Conservation (phyloP, 2,113 vertebrate species). For the Sphaerodactylus townsendi region DNA sequence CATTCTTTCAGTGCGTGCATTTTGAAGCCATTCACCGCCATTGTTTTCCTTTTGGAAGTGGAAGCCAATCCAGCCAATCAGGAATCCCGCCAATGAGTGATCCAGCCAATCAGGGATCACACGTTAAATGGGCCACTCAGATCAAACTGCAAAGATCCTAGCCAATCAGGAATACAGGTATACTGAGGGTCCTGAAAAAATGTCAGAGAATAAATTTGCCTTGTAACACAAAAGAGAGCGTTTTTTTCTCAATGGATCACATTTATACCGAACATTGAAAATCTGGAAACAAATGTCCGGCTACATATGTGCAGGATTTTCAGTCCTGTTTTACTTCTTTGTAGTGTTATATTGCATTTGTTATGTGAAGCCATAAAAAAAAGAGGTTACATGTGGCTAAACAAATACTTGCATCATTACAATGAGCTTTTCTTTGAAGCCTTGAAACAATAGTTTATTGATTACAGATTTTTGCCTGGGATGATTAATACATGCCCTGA, state of each 20-base stretch:
- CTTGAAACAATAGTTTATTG: slow-evolving; percentile 2
- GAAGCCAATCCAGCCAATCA: background rate
- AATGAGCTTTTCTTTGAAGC: slow-evolving; percentile 20
- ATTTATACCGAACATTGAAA: background rate
- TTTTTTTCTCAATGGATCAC: too few relatives aligned
- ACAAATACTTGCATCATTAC: slow-evolving; percentile 19
- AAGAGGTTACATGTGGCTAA: slow-evolving; percentile 9
- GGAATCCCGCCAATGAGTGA: background rate
- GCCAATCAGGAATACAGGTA: background rate
- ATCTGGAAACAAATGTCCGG: background rate
- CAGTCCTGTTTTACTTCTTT: background rate
- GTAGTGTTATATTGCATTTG: background rate
- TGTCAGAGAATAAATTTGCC: too few relatives aligned
- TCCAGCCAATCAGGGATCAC: background rate
- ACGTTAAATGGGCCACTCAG: background rate
- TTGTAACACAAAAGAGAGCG: too few relatives aligned
- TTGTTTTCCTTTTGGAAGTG: background rate
- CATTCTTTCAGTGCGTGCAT: background rate
- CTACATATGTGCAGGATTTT: background rate
- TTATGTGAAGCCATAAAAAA: slow-evolving; percentile 10
- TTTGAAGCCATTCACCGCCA: background rate
- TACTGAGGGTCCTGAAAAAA: background rate
- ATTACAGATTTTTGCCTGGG: slow-evolving; percentile 22
- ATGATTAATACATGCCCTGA: background rate
- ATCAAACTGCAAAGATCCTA: background rate